Percentiles rank a stretch among this genome's conserved stretches.
Evolutionary conservation across 2,113 vertebrate species (phyloP).

Genomic region (Coregonus clupeaformis): DNA sequence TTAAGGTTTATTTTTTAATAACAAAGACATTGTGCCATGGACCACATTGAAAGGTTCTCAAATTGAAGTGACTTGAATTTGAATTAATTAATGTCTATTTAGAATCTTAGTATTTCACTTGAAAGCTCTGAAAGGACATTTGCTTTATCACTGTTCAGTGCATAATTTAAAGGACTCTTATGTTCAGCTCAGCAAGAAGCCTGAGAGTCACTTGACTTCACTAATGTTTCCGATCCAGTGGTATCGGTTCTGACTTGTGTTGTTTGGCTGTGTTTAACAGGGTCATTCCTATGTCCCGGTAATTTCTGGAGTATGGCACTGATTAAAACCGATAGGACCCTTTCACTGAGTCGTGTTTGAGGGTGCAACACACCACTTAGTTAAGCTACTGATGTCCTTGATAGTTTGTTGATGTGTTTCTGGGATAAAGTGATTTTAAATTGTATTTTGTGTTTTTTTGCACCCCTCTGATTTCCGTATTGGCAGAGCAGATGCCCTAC

Average conservation of each 20-base stretch:
- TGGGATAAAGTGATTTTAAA: conserved; percentile 7
- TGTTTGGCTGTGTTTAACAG: neutral
- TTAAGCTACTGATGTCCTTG: neutral
- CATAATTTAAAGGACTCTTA: neutral
- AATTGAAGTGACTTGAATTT: neutral
- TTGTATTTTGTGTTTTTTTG: too few relatives aligned
- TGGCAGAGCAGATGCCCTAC: conserved; percentile 4
- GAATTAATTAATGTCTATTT: neutral
- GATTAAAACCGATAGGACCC: neutral
- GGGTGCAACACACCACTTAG: neutral
- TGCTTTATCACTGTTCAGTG: neutral
- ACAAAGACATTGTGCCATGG: neutral
- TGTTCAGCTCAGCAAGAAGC: neutral
- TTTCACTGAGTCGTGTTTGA: too few relatives aligned
- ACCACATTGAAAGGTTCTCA: neutral
- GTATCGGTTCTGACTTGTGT: neutral
- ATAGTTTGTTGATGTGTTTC: neutral
- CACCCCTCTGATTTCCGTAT: neutral
- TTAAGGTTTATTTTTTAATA: neutral
- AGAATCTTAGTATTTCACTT: too few relatives aligned
- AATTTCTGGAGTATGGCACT: neutral
- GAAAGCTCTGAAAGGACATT: neutral
- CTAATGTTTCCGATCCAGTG: neutral
- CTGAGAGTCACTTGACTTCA: neutral
- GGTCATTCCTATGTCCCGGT: neutral